Evolutionary conservation across 2,113 vertebrate genomes (phyloP).

Genomic region (Cryptotis parvus): DNA sequence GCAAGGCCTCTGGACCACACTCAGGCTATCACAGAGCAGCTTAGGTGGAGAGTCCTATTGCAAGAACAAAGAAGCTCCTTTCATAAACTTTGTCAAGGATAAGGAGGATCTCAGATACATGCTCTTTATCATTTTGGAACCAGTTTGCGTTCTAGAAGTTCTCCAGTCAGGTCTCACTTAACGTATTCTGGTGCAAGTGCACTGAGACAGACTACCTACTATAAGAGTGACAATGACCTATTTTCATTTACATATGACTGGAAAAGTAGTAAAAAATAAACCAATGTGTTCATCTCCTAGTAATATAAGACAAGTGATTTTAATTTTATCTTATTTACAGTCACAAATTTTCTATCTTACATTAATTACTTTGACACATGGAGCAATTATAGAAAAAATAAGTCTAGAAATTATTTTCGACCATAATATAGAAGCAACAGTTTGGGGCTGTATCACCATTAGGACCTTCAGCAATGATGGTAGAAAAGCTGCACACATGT

Average conservation of each 20-base stretch:
- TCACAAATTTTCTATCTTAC: conserved; percentile 20
- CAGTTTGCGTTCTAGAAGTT: background rate
- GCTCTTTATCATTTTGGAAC: background rate
- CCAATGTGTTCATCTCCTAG: background rate
- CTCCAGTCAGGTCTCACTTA: background rate
- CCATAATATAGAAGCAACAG: background rate
- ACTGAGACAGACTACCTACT: too few relatives aligned
- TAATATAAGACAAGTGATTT: conserved; percentile 23
- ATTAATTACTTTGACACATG: background rate
- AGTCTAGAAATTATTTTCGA: background rate
- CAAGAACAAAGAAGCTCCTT: background rate
- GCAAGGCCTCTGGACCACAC: background rate
- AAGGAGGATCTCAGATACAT: background rate
- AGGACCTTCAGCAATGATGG: background rate
- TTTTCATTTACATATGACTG: conserved; percentile 16
- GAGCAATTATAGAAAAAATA: conserved; percentile 3
- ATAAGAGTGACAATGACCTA: too few relatives aligned
- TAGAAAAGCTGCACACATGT: background rate
- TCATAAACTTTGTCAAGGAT: background rate
- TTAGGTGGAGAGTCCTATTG: background rate
- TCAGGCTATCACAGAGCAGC: background rate
- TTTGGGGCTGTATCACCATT: background rate
- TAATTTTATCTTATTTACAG: conserved; percentile 27
- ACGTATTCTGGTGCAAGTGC: too few relatives aligned
- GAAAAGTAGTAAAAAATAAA: conserved; percentile 17